phyloP scores from a whole-genome alignment of 2,797 vertebrate species.

The Girardinus metallicus region DNA sequence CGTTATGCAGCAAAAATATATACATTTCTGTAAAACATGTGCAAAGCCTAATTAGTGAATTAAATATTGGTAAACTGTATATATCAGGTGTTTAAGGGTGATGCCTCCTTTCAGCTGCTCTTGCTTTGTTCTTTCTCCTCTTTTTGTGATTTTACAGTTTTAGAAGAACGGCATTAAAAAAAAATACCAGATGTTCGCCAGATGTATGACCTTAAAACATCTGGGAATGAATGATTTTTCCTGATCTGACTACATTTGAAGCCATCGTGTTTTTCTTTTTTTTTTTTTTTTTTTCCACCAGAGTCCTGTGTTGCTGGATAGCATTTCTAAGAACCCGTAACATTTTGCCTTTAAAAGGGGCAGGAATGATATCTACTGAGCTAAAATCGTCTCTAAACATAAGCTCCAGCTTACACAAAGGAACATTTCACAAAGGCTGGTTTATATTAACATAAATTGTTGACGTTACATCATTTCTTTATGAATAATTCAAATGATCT shows the following conservation, averaged over 20 bases:
- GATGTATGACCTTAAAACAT: slow-evolving; percentile 81
- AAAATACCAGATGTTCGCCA: slow-evolving; percentile 80
- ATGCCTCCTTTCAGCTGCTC: slow-evolving; percentile 19
- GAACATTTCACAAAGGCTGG: slow-evolving; percentile 29
- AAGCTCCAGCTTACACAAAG: slow-evolving; percentile 23
- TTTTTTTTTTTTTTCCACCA: background rate
- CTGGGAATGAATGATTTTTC: slow-evolving; percentile 71
- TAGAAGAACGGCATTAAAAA: slow-evolving; percentile 53
- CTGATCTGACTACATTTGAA: slow-evolving; percentile 72
- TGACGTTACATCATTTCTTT: slow-evolving; percentile 30
- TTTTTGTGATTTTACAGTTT: slow-evolving; percentile 45
- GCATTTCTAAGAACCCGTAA: slow-evolving; percentile 49
- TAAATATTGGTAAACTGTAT: background rate
- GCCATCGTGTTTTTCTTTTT: slow-evolving; percentile 49
- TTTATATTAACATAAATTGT: slow-evolving; percentile 34
- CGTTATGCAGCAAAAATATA: background rate
- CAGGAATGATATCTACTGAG: slow-evolving; percentile 7
- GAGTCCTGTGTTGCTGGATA: slow-evolving; percentile 43
- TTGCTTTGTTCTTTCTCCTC: slow-evolving; percentile 23
- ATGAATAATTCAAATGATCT: slow-evolving; percentile 40
- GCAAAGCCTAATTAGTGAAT: background rate
- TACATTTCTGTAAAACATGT: background rate
- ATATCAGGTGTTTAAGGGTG: slow-evolving; percentile 3
- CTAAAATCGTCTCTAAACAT: slow-evolving; percentile 9
- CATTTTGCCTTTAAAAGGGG: slow-evolving; percentile 26